A percentile compares a stretch with the other conserved stretches of the same genome.
Evolutionary conservation across 2,113 vertebrate species (phyloP).

Genomic region (Ammodytes marinus): DNA sequence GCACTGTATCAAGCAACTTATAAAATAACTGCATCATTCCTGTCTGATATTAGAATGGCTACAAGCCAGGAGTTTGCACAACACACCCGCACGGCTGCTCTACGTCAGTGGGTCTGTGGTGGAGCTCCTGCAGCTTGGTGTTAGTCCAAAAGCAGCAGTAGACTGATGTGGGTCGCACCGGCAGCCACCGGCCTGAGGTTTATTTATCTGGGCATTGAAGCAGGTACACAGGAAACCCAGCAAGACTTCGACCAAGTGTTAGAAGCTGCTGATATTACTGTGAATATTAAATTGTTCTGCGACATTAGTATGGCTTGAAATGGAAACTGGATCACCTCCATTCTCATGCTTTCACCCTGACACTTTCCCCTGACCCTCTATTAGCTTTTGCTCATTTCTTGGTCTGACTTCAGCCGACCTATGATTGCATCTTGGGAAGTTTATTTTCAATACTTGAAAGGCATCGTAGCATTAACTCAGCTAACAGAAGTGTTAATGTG

Average conservation of each 20-base stretch:
- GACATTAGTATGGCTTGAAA: slow-evolving; percentile 70
- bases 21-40: background rate
- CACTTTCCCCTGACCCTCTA: slow-evolving; percentile 38
- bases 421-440: slow-evolving; percentile 5
- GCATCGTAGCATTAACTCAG: slow-evolving; percentile 8
- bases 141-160: slow-evolving; percentile 76
- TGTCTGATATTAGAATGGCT: slow-evolving; percentile 32
- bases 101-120: slow-evolving; percentile 72
- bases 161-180: slow-evolving; percentile 65
- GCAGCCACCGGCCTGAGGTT: slow-evolving; percentile 78
- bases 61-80: slow-evolving; percentile 41
- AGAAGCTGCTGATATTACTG: slow-evolving; percentile 79
- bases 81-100: slow-evolving; percentile 36
- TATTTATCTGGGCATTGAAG: slow-evolving; percentile 83
- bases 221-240: slow-evolving; percentile 77
- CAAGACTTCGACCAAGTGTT: slow-evolving; percentile 56
- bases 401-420: slow-evolving; percentile 1
- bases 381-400: slow-evolving; percentile 22
- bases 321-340: slow-evolving; percentile 76
- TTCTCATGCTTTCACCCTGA: slow-evolving; percentile 48
- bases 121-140: slow-evolving; percentile 80
- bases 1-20: background rate
- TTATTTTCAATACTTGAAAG: slow-evolving; percentile 17
- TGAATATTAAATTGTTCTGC: slow-evolving; percentile 77
- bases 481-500: background rate